Evolutionary conservation across 2,113 vertebrate species (phyloP).

Genomic region (Alouatta palliata): DNA sequence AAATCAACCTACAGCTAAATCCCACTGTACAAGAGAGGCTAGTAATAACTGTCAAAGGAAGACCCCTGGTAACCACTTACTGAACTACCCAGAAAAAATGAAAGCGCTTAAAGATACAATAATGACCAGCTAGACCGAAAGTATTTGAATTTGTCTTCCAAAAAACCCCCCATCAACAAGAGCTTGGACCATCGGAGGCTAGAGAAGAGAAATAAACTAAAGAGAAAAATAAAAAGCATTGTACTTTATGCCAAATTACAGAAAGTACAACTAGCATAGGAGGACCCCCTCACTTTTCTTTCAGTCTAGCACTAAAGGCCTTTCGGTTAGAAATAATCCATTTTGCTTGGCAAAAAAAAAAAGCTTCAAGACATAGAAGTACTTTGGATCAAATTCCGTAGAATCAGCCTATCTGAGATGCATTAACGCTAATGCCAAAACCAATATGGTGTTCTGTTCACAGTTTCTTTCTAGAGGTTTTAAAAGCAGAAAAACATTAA

Average conservation of each 20-base stretch:
- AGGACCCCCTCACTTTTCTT: slow-evolving; percentile 2
- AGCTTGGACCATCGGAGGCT: neutral
- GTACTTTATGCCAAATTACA: neutral
- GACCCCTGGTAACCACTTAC: neutral
- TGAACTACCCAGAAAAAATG: neutral
- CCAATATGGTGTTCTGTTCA: slow-evolving; percentile 56
- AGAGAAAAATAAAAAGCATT: neutral
- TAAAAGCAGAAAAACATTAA: slow-evolving; percentile 51
- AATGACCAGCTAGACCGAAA: neutral
- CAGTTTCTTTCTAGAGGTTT: slow-evolving; percentile 54
- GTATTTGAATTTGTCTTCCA: neutral
- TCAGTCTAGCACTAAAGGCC: slow-evolving; percentile 8
- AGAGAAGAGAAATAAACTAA: neutral
- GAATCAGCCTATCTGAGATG: slow-evolving; percentile 63
- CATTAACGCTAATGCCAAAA: slow-evolving; percentile 70
- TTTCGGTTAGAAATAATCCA: slow-evolving; percentile 62
- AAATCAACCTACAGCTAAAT: slow-evolving; percentile 1
- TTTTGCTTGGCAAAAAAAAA: slow-evolving; percentile 67
- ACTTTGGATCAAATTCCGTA: slow-evolving; percentile 69
- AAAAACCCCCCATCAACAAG: neutral
- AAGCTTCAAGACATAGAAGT: slow-evolving; percentile 51
- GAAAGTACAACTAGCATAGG: neutral
- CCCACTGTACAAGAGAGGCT: neutral
- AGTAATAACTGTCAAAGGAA: neutral
- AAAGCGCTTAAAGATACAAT: neutral